Conservation (phyloP, 2,888 invertebrate genomes). For the Criorhina ranunculi region DNA sequence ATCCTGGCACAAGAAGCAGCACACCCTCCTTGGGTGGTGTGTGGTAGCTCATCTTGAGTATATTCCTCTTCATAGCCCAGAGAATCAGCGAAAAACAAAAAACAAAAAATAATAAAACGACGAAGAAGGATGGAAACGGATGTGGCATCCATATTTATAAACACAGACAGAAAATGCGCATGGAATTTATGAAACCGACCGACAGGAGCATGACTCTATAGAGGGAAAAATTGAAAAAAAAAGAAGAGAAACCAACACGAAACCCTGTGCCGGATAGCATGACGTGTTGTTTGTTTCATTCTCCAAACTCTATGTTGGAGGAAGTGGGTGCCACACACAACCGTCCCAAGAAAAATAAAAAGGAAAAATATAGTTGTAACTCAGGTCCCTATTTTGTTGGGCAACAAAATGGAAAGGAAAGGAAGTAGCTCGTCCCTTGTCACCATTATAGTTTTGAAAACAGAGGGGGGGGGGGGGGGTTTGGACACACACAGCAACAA, state of each 20-base stretch:
- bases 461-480: not conserved
- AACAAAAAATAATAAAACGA: constrained; percentile 13
- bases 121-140: constrained; percentile 43
- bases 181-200: constrained; percentile 51
- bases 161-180: constrained; percentile 56
- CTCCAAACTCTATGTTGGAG: constrained; percentile 1
- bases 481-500: not conserved
- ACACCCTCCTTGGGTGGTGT: not conserved
- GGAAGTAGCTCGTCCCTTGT: constrained; percentile 54
- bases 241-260: not conserved
- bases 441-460: constrained; percentile 23
- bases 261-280: constrained; percentile 28
- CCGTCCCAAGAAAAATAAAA: not conserved
- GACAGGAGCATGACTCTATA: constrained; percentile 18
- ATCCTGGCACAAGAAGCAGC: not conserved
- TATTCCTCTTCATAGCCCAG: not conserved
- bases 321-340: constrained; percentile 6
- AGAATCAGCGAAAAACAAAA: constrained; percentile 17
- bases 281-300: constrained; percentile 61
- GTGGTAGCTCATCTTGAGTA: not conserved
- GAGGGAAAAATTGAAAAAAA: not conserved
- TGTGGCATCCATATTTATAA: constrained; percentile 66
- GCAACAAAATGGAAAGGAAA: constrained; percentile 18
- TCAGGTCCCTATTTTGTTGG: constrained; percentile 37
- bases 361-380: constrained; percentile 20